Base-by-base conservation (phyloP, 2,113 vertebrate species). In the Rhadina sibilatrix region DNA sequence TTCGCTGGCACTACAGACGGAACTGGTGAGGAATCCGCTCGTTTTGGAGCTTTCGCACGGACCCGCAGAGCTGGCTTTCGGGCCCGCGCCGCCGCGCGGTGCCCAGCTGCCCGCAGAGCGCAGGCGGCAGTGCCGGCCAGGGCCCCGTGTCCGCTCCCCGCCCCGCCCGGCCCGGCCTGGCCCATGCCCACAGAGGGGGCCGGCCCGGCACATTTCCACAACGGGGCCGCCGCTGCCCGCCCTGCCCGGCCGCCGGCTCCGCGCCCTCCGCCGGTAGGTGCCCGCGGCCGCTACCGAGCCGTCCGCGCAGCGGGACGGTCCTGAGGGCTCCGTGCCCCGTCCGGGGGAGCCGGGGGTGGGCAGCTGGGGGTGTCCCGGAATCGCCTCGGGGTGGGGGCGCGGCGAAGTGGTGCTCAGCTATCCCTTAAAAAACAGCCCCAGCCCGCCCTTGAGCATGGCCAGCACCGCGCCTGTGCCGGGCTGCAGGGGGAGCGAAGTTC, bases 391-490 rank as follows among this genome's bases (percentile, higher is more conserved):
- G 13, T 13, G 40, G 23, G 47, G 40, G 30, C n/a, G 22, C 21
- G n/a, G 65, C 30, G 16, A 15, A 35, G 35, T 19, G 56, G 42
- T 7, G 53, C 38, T 30, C 53, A 3, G 68, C 70, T 25, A 1
- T 5, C 28, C 38, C 38, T 25, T 30, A 10, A 12, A 53, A 12
- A 61, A 2, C 38, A 12, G 38, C n/a, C 40, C 27, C 46, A 25
- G 53, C 19, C 44, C 33, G 12, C 44, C 52, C 23, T 4, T 17
- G 28, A 4, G 27, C 4, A 1, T 1, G 2, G 28, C 10, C 38
- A 18, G 70, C 87, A 19, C 30, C 16, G 70, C 63, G 35, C 63
- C 63, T 18, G 40, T 35, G 63, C 70, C 15, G 38, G 20, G 53
- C 78, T 15, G 38, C 16, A 3, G 24, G 30, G 46, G 31, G 4